A percentile compares a stretch with the other conserved stretches of the same genome.
Evolutionary conservation across 2,113 vertebrate genomes (phyloP).

Genomic region (Centropus bengalensis): DNA sequence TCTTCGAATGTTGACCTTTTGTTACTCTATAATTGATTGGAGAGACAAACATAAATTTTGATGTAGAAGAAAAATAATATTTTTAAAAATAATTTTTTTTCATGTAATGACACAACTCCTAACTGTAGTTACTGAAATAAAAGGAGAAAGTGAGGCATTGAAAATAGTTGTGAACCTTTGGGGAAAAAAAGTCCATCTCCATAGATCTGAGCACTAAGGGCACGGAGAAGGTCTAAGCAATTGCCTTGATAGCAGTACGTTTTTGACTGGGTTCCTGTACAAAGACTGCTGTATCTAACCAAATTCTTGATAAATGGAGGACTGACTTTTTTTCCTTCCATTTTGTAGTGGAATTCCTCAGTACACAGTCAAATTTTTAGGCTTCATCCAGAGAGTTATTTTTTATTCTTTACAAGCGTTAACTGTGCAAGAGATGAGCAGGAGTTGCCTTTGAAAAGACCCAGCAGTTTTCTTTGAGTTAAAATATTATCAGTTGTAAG

Average conservation of each 20-base stretch:
- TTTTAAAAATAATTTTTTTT: constrained; percentile 19
- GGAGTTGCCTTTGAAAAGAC: not conserved
- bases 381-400: not conserved
- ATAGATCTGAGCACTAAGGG: not conserved
- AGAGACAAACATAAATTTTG: not conserved
- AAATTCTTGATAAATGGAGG: not conserved
- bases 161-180: not conserved
- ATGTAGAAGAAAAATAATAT: not conserved
- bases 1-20: not conserved
- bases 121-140: not conserved
- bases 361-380: not conserved
- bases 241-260: not conserved
- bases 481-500: not conserved
- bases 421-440: not conserved
- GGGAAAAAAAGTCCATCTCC: not conserved
- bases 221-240: not conserved
- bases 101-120: not conserved
- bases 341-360: not conserved
- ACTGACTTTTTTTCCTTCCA: not conserved
- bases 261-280: not conserved
- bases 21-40: not conserved
- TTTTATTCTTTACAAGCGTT: not conserved
- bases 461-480: not conserved
- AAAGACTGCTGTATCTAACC: not conserved
- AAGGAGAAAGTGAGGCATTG: not conserved